phyloP scores from a whole-genome alignment of 2,113 vertebrate species.

The Numenius arquata region DNA sequence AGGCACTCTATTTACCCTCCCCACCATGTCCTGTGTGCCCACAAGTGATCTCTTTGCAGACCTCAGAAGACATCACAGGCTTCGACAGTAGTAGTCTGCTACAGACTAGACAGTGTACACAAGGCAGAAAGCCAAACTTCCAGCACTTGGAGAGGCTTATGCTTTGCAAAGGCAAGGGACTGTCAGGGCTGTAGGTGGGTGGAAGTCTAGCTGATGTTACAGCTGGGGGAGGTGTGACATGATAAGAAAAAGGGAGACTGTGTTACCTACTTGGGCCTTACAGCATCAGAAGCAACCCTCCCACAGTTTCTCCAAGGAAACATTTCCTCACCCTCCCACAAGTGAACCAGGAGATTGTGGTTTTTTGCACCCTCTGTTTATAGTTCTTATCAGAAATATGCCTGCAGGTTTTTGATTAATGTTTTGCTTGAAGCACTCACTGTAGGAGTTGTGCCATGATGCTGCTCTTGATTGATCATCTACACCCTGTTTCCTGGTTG shows the following conservation, averaged over 20 bases:
- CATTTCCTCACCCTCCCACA: neutral
- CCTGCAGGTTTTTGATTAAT: neutral
- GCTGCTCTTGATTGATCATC: neutral
- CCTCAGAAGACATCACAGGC: neutral
- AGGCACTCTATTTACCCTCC: neutral
- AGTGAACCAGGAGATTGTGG: neutral
- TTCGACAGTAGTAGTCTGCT: neutral
- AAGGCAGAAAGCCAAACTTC: neutral
- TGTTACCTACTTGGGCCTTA: neutral
- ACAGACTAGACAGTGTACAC: neutral
- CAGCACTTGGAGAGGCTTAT: neutral
- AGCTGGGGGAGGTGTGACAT: neutral
- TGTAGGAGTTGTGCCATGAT: neutral
- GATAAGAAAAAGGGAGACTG: neutral
- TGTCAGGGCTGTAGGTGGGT: neutral
- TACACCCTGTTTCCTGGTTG: neutral
- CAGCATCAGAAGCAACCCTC: neutral
- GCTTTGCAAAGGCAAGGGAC: neutral
- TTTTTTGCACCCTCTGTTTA: neutral
- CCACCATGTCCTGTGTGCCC: neutral
- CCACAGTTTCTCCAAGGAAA: neutral
- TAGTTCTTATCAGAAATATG: neutral
- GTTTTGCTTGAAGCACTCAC: neutral
- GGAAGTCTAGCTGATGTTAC: neutral
- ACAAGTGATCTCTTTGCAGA: neutral